Percentiles rank a stretch among this genome's conserved stretches.
Conservation (phyloP, 2,888 invertebrate species). For the Bhutanitis thaidina region DNA sequence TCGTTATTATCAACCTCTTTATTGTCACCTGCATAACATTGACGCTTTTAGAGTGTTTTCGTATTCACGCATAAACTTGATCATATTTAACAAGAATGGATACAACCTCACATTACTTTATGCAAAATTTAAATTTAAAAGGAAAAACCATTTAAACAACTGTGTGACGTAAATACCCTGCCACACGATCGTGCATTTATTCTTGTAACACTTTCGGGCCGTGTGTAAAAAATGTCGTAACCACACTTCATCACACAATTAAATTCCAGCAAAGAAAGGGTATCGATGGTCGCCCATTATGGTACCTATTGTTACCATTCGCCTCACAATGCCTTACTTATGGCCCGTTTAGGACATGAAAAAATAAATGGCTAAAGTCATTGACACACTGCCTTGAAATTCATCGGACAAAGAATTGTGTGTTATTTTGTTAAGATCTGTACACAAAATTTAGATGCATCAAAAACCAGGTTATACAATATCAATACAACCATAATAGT, state of each 20-base stretch:
- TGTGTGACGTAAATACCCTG: neutral
- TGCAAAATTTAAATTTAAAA: neutral
- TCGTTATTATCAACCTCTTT: too few species aligned
- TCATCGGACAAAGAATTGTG: neutral
- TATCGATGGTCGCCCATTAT: constrained; percentile 75
- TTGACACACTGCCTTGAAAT: constrained; percentile 32
- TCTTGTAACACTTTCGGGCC: constrained; percentile 37
- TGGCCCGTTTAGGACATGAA: constrained; percentile 71
- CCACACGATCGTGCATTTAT: constrained; percentile 26
- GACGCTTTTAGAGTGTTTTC: too few species aligned
- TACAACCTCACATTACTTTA: neutral
- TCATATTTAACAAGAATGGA: too few species aligned
- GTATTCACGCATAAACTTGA: too few species aligned
- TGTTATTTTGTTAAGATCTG: too few species aligned
- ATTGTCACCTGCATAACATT: too few species aligned
- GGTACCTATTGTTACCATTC: constrained; percentile 72
- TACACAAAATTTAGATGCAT: too few species aligned
- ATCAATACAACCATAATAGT: too few species aligned
- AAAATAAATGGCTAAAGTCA: constrained; percentile 65
- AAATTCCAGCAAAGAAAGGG: constrained; percentile 74
- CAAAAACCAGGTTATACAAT: too few species aligned
- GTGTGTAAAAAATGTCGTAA: constrained; percentile 64
- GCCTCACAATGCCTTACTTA: constrained; percentile 74
- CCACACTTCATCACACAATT: constrained; percentile 79
- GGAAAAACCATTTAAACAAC: neutral